Base-by-base conservation (phyloP, 2,113 vertebrate species). In the Eubucco bourcierii region DNA sequence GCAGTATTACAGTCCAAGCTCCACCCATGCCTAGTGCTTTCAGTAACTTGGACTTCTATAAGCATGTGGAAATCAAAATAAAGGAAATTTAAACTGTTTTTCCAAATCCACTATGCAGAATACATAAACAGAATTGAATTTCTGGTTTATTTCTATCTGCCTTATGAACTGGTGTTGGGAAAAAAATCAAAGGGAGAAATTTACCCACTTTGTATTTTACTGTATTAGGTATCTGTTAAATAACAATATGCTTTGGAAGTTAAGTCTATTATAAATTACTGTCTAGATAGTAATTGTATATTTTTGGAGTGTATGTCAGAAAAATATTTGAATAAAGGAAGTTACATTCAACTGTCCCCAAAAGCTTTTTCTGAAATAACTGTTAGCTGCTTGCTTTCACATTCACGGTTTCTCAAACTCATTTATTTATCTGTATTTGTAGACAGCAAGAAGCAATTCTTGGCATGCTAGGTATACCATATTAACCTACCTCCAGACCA, bases 391-490 rank as follows among this genome's bases (percentile, higher is more conserved):
- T 60, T 58, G 14, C 28, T 63, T 61, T 76, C n/a, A 46, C 34
- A 1, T 86, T 52, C 55, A 82, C 95, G 18, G 73, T 58, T 95
- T 81, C 76, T 88, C 41, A 41, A 71, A 31, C 41, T 59, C 34
- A 6, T 87, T 95, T 52, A 84, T 50, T 50, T 52, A 52, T 52
- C 23, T 52, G 6, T 31, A 7, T 77, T 94, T 91, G 65, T 97
- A 99, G 99, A 99, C 98, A 84, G 98, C 99, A 86, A 98, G 97
- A 96, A 99, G 98, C 97, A 98, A 98, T 98, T 99, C 99, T 82
- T 99, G 99, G 99, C 99, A 99, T 60, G 99, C 99, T 46, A 98
- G 99, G 73, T 99, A 99, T 93, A 99, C 99, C 25, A 97, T 99
- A 85, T 96, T 99, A 95, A 99, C 98, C 97, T 99, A 99, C 98